phyloP scores from a whole-genome alignment of 1,140 invertebrate species.

The Drosophila rufa region DNA sequence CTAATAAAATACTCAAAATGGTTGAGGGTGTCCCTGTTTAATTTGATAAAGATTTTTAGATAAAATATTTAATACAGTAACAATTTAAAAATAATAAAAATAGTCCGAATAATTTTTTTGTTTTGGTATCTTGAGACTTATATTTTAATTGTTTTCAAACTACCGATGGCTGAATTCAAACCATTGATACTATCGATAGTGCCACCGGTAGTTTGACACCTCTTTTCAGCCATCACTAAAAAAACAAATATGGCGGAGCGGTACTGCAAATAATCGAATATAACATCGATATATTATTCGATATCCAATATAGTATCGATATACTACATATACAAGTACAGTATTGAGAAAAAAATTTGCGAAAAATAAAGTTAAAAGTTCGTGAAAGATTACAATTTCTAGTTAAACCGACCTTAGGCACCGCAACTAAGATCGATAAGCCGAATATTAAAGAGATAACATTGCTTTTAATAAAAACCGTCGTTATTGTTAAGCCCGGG shows the following conservation, averaged over 20 bases:
- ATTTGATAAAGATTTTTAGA: neutral
- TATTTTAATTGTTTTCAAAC: no score
- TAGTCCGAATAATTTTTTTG: no score
- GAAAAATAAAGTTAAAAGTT: conserved; percentile 44
- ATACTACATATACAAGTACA: conserved; percentile 6
- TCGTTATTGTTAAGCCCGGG: neutral
- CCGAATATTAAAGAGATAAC: neutral
- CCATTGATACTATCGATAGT: no score
- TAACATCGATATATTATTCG: neutral
- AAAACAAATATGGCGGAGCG: conserved; percentile 76
- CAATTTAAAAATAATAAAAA: no score
- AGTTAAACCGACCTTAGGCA: conserved; percentile 1
- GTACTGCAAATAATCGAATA: conserved; percentile 10
- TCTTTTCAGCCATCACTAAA: conserved; percentile 37
- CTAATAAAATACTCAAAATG: no score
- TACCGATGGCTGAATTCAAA: no score
- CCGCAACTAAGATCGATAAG: conserved; percentile 7
- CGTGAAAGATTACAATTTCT: conserved; percentile 45
- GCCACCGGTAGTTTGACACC: no score
- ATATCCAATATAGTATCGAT: neutral
- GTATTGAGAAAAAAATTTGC: conserved; percentile 18
- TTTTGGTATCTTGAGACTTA: no score
- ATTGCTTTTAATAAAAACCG: neutral
- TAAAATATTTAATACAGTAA: no score
- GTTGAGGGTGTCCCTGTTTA: neutral